Base-by-base conservation (phyloP, 2,113 vertebrate species). In the Zosterops japonicus region DNA sequence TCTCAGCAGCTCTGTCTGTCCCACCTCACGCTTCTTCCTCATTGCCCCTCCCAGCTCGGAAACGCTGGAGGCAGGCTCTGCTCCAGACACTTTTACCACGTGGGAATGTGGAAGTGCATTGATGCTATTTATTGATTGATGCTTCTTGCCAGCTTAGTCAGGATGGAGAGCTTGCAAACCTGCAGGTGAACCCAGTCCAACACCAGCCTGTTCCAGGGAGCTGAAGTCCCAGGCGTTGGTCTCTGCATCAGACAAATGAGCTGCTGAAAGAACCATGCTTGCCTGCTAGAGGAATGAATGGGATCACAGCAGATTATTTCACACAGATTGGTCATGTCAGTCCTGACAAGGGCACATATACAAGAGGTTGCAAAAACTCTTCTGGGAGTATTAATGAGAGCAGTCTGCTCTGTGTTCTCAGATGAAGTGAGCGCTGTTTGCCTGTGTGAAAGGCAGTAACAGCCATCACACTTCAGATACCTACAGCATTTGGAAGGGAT, bases 161-260 rank as follows among this genome's bases (percentile, higher is more conserved):
- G 27, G 6, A 33, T 1, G 10, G n/a, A 84, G 24, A 85, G 14
- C 31, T 25, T 41, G 33, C 59, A 71, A 92, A 72, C 27, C 41
- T n/a, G 10, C 33, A 39, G 67, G 67, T 60, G 50, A 91, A 41
- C 23, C 22, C 59, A 59, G 19, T 25, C 25, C 47, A 36, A n/a
- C 56, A 67, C 15, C 13, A 3, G 14, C 24, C 82, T 56, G 20
- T 23, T 83, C n/a, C 53, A 44, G 76, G 9, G 11, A 22, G 18
- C 18, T 72, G 82, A 59, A 76, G 90, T 57, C 59, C 18, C 61
- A 49, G 1, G 0, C 0, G 0, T 2, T 19, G 4, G 25, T 76
- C 59, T 77, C 21, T 80, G 20, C 25, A 33, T 13, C 53, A 77
- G 23, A 55, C 9, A 80, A 79, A 76, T 13, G n/a, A 80, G 41